Conservation (phyloP, 2,113 vertebrate genomes). For the Pseudorhombus dupliciocellatus region DNA sequence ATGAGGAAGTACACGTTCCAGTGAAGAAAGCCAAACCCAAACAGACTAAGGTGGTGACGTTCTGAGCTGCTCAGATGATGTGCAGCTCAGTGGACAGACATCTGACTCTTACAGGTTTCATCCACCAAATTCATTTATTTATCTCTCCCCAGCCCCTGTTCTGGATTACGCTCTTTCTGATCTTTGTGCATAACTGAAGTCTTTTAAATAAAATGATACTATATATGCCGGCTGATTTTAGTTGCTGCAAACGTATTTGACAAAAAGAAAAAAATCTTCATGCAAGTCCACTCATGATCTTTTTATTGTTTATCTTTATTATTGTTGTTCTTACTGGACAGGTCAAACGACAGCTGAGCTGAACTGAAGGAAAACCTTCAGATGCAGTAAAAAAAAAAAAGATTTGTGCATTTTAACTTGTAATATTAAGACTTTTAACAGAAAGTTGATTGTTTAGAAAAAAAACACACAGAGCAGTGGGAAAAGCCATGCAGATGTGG, state of each 20-base stretch:
- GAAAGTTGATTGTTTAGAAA: too few relatives aligned
- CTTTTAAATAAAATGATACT: background rate
- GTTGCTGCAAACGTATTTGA: background rate
- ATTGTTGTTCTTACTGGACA: too few relatives aligned
- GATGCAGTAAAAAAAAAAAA: too few relatives aligned
- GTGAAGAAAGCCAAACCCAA: constrained; percentile 80
- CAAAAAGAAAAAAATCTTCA: too few relatives aligned
- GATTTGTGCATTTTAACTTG: too few relatives aligned
- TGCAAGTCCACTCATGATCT: too few relatives aligned
- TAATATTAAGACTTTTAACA: too few relatives aligned
- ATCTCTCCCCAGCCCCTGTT: background rate
- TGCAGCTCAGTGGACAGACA: background rate
- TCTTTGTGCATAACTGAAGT: background rate
- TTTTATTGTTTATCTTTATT: too few relatives aligned
- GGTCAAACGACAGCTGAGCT: too few relatives aligned
- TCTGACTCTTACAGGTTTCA: background rate
- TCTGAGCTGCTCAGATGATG: constrained; percentile 73
- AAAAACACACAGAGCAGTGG: too few relatives aligned
- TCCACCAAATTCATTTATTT: background rate
- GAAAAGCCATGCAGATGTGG: too few relatives aligned
- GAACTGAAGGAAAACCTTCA: too few relatives aligned
- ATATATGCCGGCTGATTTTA: background rate
- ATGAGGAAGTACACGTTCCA: constrained; percentile 84
- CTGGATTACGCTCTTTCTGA: background rate
- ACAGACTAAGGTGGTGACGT: constrained; percentile 86